Percentiles rank a stretch among this genome's conserved stretches.
Conservation (phyloP, 2,888 invertebrate species). For the Drosophila rubida region DNA sequence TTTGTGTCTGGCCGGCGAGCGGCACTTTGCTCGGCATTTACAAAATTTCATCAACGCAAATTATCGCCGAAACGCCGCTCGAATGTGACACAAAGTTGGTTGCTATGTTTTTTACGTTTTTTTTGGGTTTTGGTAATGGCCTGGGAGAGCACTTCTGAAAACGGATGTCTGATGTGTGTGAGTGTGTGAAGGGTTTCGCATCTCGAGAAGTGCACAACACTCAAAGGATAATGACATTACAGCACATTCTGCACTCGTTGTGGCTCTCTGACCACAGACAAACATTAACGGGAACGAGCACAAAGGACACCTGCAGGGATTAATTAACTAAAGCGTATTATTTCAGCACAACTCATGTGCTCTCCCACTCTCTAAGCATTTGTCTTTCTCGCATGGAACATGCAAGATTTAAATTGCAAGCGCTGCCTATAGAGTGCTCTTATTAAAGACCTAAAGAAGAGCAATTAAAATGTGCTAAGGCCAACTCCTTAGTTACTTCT, state of each 20-base stretch:
- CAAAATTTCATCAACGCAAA: conserved; percentile 77
- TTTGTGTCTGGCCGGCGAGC: not conserved
- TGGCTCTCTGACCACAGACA: conserved; percentile 20
- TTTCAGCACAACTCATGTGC: conserved; percentile 39
- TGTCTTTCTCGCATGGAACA: too few species aligned
- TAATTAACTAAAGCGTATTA: conserved; percentile 68
- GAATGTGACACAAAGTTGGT: conserved; percentile 39
- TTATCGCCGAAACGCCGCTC: conserved; percentile 57
- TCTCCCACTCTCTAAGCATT: not conserved
- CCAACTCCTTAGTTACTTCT: too few species aligned
- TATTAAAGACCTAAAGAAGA: too few species aligned
- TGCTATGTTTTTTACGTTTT: too few species aligned
- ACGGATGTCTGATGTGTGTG: too few species aligned
- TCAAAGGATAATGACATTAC: conserved; percentile 55
- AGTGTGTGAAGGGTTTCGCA: conserved; percentile 2
- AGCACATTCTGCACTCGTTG: conserved; percentile 39
- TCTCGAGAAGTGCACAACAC: conserved; percentile 32
- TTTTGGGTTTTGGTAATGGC: conserved; percentile 19
- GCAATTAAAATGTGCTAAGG: too few species aligned
- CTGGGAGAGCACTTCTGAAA: conserved; percentile 29
- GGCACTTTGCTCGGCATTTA: conserved; percentile 28
- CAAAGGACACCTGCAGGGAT: conserved; percentile 62
- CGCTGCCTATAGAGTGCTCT: too few species aligned
- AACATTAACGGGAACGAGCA: conserved; percentile 20
- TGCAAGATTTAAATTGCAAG: too few species aligned